Conservation (phyloP, 1,140 invertebrate species). For the Mizuhopecten yessoensis region DNA sequence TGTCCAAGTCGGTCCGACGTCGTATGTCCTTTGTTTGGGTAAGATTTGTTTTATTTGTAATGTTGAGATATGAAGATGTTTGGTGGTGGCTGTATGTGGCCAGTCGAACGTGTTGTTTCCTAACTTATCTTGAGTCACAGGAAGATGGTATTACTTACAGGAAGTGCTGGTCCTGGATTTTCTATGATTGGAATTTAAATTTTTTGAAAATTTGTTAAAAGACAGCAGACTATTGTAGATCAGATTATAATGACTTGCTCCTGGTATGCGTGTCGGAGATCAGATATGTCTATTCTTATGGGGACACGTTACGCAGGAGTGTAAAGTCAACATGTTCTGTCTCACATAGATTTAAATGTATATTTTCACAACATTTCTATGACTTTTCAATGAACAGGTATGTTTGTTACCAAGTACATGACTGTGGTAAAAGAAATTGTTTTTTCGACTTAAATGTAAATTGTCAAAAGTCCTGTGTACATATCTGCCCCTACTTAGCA, state of each 20-base stretch:
- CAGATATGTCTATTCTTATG: not conserved
- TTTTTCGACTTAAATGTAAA: not conserved
- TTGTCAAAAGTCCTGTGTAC: not conserved
- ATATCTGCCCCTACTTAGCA: not conserved
- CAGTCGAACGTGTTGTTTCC: not conserved
- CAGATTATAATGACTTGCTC: not conserved
- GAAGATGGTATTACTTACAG: not conserved
- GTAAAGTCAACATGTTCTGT: not conserved
- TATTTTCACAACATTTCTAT: constrained; percentile 3
- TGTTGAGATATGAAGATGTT: not conserved
- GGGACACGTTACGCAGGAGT: not conserved
- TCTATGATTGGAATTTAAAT: not conserved
- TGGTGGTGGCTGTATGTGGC: not conserved
- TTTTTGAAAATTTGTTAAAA: not conserved
- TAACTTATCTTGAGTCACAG: not conserved
- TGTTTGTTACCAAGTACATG: not conserved
- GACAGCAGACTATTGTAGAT: not conserved
- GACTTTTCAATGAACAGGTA: not conserved
- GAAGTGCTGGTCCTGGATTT: not conserved
- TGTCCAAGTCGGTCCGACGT: not conserved
- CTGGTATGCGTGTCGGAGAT: not conserved
- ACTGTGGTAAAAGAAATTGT: not conserved
- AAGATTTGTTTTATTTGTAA: not conserved
- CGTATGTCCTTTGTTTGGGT: constrained; percentile 30
- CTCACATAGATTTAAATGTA: not conserved